Evolutionary conservation across 2,888 invertebrate species (phyloP).

Genomic region (Synanthedon myopaeformis): DNA sequence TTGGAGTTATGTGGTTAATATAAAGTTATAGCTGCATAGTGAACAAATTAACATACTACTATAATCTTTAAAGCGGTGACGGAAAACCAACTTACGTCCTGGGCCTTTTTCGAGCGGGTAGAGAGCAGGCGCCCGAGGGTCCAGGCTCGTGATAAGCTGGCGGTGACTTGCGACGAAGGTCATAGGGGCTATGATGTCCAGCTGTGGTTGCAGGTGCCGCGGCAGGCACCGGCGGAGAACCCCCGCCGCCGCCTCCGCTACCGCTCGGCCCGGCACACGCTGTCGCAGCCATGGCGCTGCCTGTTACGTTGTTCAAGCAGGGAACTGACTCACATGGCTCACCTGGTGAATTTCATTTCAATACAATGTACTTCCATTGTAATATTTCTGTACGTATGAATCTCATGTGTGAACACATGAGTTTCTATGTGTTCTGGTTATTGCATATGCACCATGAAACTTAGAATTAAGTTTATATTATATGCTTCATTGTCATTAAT

Average conservation of each 20-base stretch:
- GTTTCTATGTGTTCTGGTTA: too few relatives aligned
- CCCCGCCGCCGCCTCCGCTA: conserved; percentile 59
- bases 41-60: too few relatives aligned
- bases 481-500: too few relatives aligned
- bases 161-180: conserved; percentile 86
- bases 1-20: too few relatives aligned
- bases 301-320: conserved; percentile 75
- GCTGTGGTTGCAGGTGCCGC: conserved; percentile 77
- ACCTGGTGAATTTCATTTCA: conserved; percentile 48
- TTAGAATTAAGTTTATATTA: too few relatives aligned
- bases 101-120: conserved; percentile 88
- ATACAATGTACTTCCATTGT: neutral
- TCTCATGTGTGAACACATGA: neutral
- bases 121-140: conserved; percentile 73
- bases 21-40: too few relatives aligned
- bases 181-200: conserved; percentile 89
- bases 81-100: conserved; percentile 63
- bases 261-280: conserved; percentile 65
- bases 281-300: conserved; percentile 62
- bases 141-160: conserved; percentile 80
- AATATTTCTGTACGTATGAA: neutral
- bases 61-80: too few relatives aligned
- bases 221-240: conserved; percentile 65
- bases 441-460: too few relatives aligned
- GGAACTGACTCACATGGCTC: conserved; percentile 85